Evolutionary conservation across 2,797 vertebrate genomes (phyloP), one percentile per base, ranked within the genome.

Genomic region (Acrocephalus scirpaceus): DNA sequence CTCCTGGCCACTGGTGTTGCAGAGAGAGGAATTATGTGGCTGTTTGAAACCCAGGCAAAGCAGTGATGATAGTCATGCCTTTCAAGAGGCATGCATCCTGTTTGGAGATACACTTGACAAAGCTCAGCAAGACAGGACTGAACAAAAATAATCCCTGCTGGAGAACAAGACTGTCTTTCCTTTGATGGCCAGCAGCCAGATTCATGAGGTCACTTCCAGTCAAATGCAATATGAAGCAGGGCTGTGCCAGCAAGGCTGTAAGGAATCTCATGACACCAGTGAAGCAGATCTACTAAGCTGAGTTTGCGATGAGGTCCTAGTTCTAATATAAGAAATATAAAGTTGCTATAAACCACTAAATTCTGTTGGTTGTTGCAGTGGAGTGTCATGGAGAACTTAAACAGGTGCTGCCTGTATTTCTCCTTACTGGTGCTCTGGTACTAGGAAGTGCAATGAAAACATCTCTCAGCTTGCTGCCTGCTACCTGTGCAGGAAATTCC

Each of bases 21-120:
- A 60, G 85, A 50, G 69, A 81, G 71, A 51, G 79, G 87, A 92
- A 76, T 95, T 84, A 47, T 45, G 64, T 56, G 85, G 34, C 62
- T 88, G 62, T 92, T 88, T 90, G 92, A 96, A 93, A 88, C 66
- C 34, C 26, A 56, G 87, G 93, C 74, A 58, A 72, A 90, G 88
- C 86, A 78, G 62, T 45, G 86, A 77, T 91, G 75, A n/a, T 71
- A 93, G 92, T n/a, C 25, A 16, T 93, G 95, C 88, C 74, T 93
- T 95, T 96, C 89, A 92, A 92, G 91, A 93, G 77, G 92, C 87
- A 12, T 84, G 87, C 94, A 96, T 97, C 95, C 95, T 97, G 96
- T 96, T 97, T 97, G 96, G 91, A 91, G 92, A 96, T 93, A 94
- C 87, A 94, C 89, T 96, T 93, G 93, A 96, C 90, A 96, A 96